Evolutionary conservation across 2,888 invertebrate genomes (phyloP).

Genomic region (Osedax frankpressi): DNA sequence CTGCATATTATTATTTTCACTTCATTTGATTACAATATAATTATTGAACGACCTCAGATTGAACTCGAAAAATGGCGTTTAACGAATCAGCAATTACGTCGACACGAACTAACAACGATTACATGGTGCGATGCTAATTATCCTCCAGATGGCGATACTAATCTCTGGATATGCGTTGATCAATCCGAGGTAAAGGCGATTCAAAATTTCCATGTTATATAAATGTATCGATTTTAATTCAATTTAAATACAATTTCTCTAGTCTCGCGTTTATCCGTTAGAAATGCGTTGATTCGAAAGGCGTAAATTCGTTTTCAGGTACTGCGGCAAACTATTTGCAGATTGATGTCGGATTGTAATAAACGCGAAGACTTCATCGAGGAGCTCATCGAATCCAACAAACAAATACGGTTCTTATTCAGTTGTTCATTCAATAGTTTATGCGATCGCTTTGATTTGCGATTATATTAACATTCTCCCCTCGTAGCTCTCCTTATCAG

Average conservation of each 20-base stretch:
- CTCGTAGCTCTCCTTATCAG: no score
- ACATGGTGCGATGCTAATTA: background rate
- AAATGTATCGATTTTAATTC: background rate
- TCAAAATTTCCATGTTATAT: no score
- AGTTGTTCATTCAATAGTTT: no score
- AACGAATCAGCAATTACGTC: background rate
- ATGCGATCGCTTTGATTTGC: no score
- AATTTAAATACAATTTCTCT: background rate
- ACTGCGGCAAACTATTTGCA: background rate
- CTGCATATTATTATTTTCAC: no score
- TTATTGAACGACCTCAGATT: no score
- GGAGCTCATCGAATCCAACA: background rate
- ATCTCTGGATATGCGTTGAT: background rate
- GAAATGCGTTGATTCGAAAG: no score
- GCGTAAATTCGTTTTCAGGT: background rate
- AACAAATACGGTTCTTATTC: background rate
- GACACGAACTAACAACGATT: background rate
- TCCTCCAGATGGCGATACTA: background rate
- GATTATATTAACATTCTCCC: no score
- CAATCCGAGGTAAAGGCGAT: background rate
- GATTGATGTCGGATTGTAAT: background rate
- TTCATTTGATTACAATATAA: no score
- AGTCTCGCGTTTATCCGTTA: no score
- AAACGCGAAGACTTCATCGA: background rate
- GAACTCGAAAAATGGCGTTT: background rate